A percentile compares a stretch with the other conserved stretches of the same genome.
Conservation (phyloP, 2,113 vertebrate species). For the Cyphomyrus discorhynchus region DNA sequence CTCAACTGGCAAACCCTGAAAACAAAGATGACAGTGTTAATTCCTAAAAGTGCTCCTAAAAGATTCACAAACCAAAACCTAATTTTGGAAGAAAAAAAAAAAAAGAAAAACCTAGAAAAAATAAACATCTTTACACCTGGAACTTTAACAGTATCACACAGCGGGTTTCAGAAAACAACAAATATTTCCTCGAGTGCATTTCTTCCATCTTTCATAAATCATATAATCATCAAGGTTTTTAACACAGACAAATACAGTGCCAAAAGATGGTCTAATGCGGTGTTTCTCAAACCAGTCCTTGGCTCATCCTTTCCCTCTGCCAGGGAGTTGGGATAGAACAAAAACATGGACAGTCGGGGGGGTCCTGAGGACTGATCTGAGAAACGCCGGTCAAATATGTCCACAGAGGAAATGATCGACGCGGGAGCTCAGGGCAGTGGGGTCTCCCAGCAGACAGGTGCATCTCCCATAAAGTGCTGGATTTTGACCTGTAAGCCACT, state of each 20-base stretch:
- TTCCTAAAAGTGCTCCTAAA: neutral
- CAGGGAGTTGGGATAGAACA: no score
- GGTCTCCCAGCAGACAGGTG: neutral
- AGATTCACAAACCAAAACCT: neutral
- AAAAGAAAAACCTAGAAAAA: neutral
- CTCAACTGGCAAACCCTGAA: neutral
- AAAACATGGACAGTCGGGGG: no score
- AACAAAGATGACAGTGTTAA: neutral
- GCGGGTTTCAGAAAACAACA: neutral
- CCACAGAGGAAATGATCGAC: neutral
- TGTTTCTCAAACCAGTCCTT: no score
- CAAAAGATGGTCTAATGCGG: neutral
- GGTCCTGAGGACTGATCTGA: no score
- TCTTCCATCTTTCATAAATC: neutral
- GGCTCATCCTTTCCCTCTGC: no score
- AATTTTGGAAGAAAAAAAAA: neutral
- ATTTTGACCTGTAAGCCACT: neutral
- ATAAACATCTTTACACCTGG: neutral
- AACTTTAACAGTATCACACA: neutral
- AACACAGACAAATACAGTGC: neutral
- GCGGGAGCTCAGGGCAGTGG: neutral
- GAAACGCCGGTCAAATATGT: neutral
- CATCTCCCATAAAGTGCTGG: neutral
- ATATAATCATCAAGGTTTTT: neutral
- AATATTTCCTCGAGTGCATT: neutral